Evolutionary conservation across 2,113 vertebrate genomes (phyloP), one percentile per base, ranked within the genome.

Genomic region (Propithecus coquereli): DNA sequence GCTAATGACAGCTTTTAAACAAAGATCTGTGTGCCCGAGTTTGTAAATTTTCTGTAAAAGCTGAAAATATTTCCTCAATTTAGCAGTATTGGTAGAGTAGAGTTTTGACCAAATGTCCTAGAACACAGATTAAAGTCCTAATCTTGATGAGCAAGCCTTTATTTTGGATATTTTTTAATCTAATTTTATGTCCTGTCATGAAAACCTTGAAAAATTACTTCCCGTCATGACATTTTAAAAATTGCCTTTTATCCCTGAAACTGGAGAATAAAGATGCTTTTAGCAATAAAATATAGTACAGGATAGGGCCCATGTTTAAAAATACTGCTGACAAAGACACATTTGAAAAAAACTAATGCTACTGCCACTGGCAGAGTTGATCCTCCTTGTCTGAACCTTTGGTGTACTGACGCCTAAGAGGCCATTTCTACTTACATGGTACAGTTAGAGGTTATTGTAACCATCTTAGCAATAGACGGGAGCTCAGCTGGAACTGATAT

Each of bases 401-500:
- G 97, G 97, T 97, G 94, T 37, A 1, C 59, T 74, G 73, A 94
- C 65, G 34, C 91, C 95, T 96, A 59, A 97, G 86, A 98, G 71
- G 86, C 98, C 96, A 77, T 97, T 97, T 96, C 88, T 98, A 94
- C 98, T 97, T 97, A 85, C 98, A 85, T 93, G 95, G 97, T 97
- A 95, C 97, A 98, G 97, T 95, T 96, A 97, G 97, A 98, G 97
- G 98, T 98, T 98, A 98, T 98, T 98, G 97, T 98, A 98, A 98
- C 98, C 98, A 98, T 98, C 98, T 98, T 89, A 97, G 98, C 94
- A 97, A 94, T 97, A 98, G 98, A 96, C 94, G 80, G 98, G 97
- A 98, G 96, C 98, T 98, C 98, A 98, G 97, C 97, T 98, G 98
- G 98, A 98, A 98, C 98, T 98, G 98, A 96, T 98, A 98, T 96